Percentiles rank a stretch among this genome's conserved stretches.
phyloP scores from a whole-genome alignment of 2,888 invertebrate species.

The Amblyjoppa fuscipennis region DNA sequence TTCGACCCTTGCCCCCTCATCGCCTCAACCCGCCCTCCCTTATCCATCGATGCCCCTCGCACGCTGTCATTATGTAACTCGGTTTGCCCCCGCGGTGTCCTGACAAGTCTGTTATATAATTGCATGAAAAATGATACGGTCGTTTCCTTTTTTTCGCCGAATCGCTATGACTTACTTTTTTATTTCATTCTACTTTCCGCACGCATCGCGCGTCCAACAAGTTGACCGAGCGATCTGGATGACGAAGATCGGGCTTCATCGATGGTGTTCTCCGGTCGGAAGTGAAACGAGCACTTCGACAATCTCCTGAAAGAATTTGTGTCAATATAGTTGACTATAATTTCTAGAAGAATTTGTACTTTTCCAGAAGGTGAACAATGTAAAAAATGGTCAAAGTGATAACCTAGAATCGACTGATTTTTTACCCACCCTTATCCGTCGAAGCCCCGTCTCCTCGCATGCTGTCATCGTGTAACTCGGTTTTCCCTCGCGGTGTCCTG shows the following conservation, averaged over 20 bases:
- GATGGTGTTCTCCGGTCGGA: not conserved
- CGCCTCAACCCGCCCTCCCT: not conserved
- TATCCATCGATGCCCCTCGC: not conserved
- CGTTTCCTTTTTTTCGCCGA: not conserved
- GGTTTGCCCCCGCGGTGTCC: conserved; percentile 1
- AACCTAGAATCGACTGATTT: too few species aligned
- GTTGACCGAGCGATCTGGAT: not conserved
- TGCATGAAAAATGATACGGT: conserved; percentile 13
- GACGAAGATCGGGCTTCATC: not conserved
- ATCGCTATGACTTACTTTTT: not conserved
- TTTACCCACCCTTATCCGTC: not conserved
- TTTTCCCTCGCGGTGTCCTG: not conserved
- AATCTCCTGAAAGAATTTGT: not conserved
- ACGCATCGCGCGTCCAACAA: not conserved
- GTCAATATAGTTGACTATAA: not conserved
- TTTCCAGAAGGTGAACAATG: too few species aligned
- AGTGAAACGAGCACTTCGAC: not conserved
- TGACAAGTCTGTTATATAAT: conserved; percentile 2
- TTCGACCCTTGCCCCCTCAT: conserved; percentile 10
- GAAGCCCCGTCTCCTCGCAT: not conserved
- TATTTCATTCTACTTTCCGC: not conserved
- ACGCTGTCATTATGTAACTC: not conserved
- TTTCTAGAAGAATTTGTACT: too few species aligned
- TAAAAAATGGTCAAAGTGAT: too few species aligned
- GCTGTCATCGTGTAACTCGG: not conserved